A percentile compares a stretch with the other conserved stretches of the same genome.
Conservation (phyloP, 2,113 vertebrate species). For the Promerops cafer region DNA sequence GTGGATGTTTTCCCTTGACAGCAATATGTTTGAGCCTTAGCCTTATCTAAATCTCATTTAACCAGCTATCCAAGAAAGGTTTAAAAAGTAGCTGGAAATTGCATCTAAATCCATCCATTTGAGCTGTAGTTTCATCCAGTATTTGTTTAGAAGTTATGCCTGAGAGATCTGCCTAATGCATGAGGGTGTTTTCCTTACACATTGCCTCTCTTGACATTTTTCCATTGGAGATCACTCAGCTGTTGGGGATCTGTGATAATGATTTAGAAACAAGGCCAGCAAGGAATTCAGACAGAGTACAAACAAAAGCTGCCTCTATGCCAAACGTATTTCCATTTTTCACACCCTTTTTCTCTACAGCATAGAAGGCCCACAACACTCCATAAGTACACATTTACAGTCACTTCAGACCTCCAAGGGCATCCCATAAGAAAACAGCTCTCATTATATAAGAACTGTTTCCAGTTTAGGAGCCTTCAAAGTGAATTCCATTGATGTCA, state of each 20-base stretch:
- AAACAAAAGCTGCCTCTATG: not conserved
- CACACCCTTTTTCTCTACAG: not conserved
- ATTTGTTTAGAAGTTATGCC: not conserved
- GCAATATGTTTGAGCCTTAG: not conserved
- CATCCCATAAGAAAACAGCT: not conserved
- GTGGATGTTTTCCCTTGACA: not conserved
- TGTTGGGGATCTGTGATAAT: not conserved
- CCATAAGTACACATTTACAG: not conserved
- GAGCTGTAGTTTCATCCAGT: not conserved
- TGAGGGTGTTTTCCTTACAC: not conserved
- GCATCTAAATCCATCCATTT: not conserved
- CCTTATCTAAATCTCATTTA: not conserved
- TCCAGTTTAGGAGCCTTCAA: not conserved
- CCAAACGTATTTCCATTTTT: not conserved
- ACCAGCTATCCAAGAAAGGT: not conserved
- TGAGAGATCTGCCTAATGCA: not conserved
- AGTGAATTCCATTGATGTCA: not conserved
- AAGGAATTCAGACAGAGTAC: constrained; percentile 2
- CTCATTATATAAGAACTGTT: not conserved
- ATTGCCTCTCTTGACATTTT: not conserved
- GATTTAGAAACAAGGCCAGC: not conserved
- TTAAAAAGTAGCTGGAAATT: not conserved
- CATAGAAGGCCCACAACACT: not conserved
- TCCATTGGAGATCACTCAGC: not conserved
- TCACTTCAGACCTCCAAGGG: not conserved